These are phyloP conservation scores for Lydus trimaculatus DNA, from an alignment of 2,888 invertebrate species.

Conservation along the genomic window DNA sequence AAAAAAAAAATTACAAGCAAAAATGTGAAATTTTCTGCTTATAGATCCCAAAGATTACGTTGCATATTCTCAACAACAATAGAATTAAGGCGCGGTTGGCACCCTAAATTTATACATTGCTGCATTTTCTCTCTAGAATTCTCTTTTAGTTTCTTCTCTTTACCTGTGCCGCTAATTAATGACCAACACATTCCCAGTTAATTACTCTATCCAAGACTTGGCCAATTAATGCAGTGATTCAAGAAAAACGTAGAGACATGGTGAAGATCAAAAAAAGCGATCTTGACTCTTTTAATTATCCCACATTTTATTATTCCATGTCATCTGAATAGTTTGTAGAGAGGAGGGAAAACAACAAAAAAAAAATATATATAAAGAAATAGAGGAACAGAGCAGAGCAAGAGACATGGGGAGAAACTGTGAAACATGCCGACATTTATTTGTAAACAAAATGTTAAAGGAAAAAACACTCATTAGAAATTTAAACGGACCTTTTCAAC, in stretches of 20 bases:
- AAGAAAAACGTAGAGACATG: conserved; percentile 44
- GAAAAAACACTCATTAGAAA: conserved; percentile 50
- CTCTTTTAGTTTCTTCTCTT: conserved; percentile 12
- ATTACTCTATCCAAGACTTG: conserved; percentile 54
- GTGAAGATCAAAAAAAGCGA: neutral
- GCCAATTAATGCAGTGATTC: conserved; percentile 58
- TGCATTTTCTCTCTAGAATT: conserved; percentile 31
- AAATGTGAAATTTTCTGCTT: neutral
- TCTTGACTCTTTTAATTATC: conserved; percentile 52
- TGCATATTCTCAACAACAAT: neutral
- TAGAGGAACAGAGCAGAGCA: neutral
- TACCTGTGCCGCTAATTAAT: conserved; percentile 54
- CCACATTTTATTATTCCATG: conserved; percentile 55
- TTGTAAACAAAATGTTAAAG: conserved; percentile 56
- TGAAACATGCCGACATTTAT: conserved; percentile 49
- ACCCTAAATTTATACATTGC: neutral
- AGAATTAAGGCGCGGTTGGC: conserved; percentile 38
- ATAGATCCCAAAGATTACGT: neutral
- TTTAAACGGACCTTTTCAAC: conserved; percentile 40
- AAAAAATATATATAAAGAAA: neutral
- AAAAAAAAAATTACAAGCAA: neutral
- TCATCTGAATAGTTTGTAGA: conserved; percentile 38
- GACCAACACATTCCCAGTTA: conserved; percentile 56
- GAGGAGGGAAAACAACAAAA: conserved; percentile 9
- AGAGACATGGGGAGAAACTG: neutral